Evolutionary conservation across 2,113 vertebrate species (phyloP).

Genomic region (Ursus arctos): DNA sequence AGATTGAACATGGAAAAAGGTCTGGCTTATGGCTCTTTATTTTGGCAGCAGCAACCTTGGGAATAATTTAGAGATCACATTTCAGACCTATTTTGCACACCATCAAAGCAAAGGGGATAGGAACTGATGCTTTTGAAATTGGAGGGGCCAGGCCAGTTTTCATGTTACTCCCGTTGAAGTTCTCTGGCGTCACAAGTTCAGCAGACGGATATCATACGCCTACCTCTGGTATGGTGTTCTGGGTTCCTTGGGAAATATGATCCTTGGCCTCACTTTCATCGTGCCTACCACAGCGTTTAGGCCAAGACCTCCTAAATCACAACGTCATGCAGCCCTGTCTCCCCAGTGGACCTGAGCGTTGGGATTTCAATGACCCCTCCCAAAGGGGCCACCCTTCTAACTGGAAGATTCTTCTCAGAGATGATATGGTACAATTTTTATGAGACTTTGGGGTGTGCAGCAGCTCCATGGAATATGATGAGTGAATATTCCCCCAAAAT

Average conservation of each 20-base stretch:
- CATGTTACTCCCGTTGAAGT: conserved; percentile 74
- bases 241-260: conserved; percentile 79
- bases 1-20: conserved; percentile 82
- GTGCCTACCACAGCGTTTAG: conserved; percentile 76
- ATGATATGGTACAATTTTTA: neutral
- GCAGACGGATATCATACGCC: conserved; percentile 75
- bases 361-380: neutral
- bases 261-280: conserved; percentile 79
- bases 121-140: conserved; percentile 84
- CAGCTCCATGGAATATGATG: neutral
- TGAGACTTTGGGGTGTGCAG: neutral
- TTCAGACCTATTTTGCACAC: conserved; percentile 87
- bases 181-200: conserved; percentile 60
- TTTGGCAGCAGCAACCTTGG: conserved; percentile 86
- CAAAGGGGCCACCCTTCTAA: neutral
- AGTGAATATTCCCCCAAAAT: neutral
- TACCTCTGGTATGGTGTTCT: conserved; percentile 78
- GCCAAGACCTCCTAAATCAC: conserved; percentile 80
- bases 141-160: conserved; percentile 81
- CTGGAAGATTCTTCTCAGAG: neutral
- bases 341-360: neutral
- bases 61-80: conserved; percentile 88
- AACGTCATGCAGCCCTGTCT: neutral
- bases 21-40: conserved; percentile 86
- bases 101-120: conserved; percentile 82